Base-by-base conservation (phyloP, 2,797 vertebrate genomes). In the Enteromius argenteus region DNA sequence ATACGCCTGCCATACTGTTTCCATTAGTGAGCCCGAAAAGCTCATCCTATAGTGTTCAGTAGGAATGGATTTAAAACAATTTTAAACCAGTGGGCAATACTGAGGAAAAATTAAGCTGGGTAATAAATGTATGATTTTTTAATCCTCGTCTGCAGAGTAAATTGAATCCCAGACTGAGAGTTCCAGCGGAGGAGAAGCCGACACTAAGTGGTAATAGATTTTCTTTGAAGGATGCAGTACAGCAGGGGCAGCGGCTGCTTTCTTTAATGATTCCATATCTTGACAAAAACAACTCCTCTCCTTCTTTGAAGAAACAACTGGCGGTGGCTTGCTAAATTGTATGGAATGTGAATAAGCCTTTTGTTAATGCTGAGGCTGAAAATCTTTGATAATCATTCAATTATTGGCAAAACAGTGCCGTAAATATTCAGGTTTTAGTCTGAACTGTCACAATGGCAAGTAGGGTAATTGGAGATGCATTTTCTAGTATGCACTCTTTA, bases 41-140 rank as follows among this genome's bases (percentile, higher is more conserved):
- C 85, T 86, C 80, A 67, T 85, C 88, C 85, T 72, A 35, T 80
- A 87, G 85, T 58, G 79, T 83, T 75, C 80, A 90, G 86, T 87
- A 88, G 86, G 88, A 85, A 80, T 79, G 83, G 88, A 91, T 91
- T 91, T 90, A 89, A 92, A 92, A 91, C 87, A 88, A 89, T 91
- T 89, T 90, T 49, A 84, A 88, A 76, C 60, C 75, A 85, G 68
- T 87, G 89, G 85, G 78, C 77, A 83, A 82, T 81, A 81, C 81
- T 77, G 78, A 90, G 51, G 79, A 87, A 83, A 90, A 90, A 91
- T 89, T 89, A 90, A 89, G 84, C 83, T 84, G 86, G 83, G 80
- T 87, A 89, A 88, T 83, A 84, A 85, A 86, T 74, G 83, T 86
- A 58, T 83, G 84, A 84, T 83, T 87, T 78, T 76, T 79, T 86